Evolutionary conservation across 1,140 invertebrate genomes (phyloP).

Genomic region (Steinernema khuongi): DNA sequence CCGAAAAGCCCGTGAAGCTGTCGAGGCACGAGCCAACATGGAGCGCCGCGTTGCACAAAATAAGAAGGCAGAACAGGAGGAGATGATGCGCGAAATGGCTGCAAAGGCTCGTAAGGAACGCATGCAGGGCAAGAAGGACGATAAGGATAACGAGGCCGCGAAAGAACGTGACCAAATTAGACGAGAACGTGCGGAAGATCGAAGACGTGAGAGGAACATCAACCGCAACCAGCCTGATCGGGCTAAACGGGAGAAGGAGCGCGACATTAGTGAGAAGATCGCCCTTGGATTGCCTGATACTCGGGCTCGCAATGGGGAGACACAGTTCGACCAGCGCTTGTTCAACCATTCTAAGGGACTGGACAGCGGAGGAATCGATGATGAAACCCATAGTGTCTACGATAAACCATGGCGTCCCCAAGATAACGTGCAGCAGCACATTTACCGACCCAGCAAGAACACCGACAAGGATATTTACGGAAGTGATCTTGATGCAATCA

Average conservation of each 20-base stretch:
- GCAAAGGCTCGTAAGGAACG: constrained; percentile 81
- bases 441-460: constrained; percentile 76
- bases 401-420: constrained; percentile 73
- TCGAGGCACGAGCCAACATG: constrained; percentile 87
- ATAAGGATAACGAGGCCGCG: constrained; percentile 67
- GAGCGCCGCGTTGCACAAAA: constrained; percentile 94
- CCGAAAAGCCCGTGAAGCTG: constrained; percentile 88
- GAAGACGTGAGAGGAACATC: constrained; percentile 84
- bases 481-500: constrained; percentile 76
- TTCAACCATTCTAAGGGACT: constrained; percentile 93
- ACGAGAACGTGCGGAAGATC: constrained; percentile 63
- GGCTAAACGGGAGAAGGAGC: constrained; percentile 67
- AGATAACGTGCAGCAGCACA: constrained; percentile 75
- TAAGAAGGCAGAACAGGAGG: constrained; percentile 97
- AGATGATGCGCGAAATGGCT: constrained; percentile 81
- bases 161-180: constrained; percentile 79
- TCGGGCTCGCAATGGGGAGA: constrained; percentile 63
- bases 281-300: constrained; percentile 79
- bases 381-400: constrained; percentile 95
- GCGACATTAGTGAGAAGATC: constrained; percentile 97
- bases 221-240: constrained; percentile 88
- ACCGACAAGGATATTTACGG: constrained; percentile 84
- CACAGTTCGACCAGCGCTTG: constrained; percentile 89
- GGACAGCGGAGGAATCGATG: constrained; percentile 91
- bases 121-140: constrained; percentile 59